Evolutionary conservation across 2,888 invertebrate species (phyloP).

Genomic region (Leucoptera coffeella): DNA sequence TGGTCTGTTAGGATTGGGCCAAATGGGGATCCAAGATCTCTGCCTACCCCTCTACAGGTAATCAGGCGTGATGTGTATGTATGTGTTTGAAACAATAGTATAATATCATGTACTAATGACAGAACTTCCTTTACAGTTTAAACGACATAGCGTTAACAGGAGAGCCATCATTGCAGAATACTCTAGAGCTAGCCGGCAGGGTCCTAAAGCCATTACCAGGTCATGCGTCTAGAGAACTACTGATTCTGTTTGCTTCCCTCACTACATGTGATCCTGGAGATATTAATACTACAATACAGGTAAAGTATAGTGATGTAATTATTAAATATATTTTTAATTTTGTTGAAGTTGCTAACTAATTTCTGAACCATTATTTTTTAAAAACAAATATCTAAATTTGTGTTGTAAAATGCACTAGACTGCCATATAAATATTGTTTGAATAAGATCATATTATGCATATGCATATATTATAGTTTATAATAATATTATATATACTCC

Average conservation of each 20-base stretch:
- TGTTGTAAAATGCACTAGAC: constrained; percentile 89
- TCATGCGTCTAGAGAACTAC: constrained; percentile 91
- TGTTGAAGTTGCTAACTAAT: too few relatives aligned
- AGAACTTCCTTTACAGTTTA: constrained; percentile 28
- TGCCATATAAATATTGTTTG: constrained; percentile 64
- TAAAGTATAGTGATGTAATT: constrained; percentile 46
- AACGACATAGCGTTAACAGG: constrained; percentile 68
- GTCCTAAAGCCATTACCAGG: constrained; percentile 83
- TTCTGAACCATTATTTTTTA: too few relatives aligned
- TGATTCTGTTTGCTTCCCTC: constrained; percentile 87
- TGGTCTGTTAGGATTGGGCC: too few relatives aligned
- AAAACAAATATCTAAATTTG: constrained; percentile 92
- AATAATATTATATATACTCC: too few relatives aligned
- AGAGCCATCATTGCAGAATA: constrained; percentile 95
- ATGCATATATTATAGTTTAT: too few relatives aligned
- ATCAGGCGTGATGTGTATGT: too few relatives aligned
- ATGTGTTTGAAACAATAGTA: too few relatives aligned
- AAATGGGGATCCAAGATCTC: too few relatives aligned
- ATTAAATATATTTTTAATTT: too few relatives aligned
- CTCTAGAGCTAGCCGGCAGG: constrained; percentile 80
- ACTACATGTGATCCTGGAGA: constrained; percentile 97
- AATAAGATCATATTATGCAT: too few relatives aligned
- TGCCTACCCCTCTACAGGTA: too few relatives aligned
- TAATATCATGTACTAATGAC: too few relatives aligned
- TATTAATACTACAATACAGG: constrained; percentile 76